Conservation (phyloP, 2,113 vertebrate species). For the Cavia aperea region DNA sequence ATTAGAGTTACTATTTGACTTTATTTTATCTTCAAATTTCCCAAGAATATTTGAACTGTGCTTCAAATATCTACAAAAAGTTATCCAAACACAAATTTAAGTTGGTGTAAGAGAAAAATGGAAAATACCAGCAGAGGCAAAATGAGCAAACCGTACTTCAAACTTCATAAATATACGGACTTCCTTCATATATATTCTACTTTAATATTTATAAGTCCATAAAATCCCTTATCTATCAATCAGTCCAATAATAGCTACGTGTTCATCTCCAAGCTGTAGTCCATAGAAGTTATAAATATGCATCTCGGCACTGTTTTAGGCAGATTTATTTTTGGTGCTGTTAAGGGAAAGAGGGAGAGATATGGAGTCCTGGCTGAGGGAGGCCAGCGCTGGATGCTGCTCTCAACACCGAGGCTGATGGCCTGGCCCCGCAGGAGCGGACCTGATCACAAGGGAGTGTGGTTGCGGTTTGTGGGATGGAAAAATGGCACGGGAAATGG, state of each 20-base stretch:
- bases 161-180: neutral
- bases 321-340: neutral
- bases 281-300: neutral
- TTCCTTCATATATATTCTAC: neutral
- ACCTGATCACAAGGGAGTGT: neutral
- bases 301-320: neutral
- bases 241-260: neutral
- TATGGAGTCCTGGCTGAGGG: neutral
- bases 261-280: neutral
- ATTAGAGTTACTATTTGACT: neutral
- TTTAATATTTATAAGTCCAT: neutral
- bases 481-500: neutral
- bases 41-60: neutral
- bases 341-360: neutral
- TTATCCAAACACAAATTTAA: neutral
- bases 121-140: neutral
- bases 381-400: neutral
- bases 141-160: neutral
- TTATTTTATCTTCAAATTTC: neutral
- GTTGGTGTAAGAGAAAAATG: neutral
- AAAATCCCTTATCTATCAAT: neutral
- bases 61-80: neutral
- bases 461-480: fast-evolving
- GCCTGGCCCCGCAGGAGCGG: neutral
- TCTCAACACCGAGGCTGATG: neutral